phyloP scores from a whole-genome alignment of 2,113 vertebrate species.

The Notiomystis cincta region DNA sequence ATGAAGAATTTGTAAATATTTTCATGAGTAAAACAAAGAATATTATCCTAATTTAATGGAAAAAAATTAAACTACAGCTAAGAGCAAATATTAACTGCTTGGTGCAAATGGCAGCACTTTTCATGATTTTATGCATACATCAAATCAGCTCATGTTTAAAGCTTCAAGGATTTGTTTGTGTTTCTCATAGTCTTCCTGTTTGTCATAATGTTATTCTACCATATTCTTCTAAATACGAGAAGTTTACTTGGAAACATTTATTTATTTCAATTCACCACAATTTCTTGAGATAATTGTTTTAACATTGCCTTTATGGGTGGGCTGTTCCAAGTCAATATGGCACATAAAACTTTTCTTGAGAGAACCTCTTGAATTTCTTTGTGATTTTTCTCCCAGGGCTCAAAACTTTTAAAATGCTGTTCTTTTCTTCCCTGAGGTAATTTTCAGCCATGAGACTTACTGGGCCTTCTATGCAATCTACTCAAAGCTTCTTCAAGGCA shows the following conservation, averaged over 20 bases:
- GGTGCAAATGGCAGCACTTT: neutral
- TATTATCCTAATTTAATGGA: neutral
- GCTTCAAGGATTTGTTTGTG: neutral
- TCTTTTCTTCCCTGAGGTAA: neutral
- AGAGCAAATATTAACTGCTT: neutral
- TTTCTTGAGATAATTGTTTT: conserved; percentile 1
- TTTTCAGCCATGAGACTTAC: neutral
- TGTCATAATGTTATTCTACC: neutral
- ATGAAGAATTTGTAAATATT: neutral
- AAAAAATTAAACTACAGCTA: neutral
- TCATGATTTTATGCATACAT: neutral
- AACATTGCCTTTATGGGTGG: neutral
- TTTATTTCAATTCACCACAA: neutral
- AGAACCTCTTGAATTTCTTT: neutral
- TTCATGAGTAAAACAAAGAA: neutral
- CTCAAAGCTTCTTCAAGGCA: neutral
- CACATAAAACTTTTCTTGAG: neutral
- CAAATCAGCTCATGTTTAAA: neutral
- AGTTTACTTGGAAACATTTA: neutral
- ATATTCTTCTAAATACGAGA: neutral
- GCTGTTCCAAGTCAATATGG: neutral
- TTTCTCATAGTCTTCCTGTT: neutral
- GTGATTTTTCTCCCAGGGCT: neutral
- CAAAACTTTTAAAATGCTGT: neutral
- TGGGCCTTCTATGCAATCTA: neutral